Base-by-base conservation (phyloP, 2,888 invertebrate species). In the Leptinotarsa peninsularis region DNA sequence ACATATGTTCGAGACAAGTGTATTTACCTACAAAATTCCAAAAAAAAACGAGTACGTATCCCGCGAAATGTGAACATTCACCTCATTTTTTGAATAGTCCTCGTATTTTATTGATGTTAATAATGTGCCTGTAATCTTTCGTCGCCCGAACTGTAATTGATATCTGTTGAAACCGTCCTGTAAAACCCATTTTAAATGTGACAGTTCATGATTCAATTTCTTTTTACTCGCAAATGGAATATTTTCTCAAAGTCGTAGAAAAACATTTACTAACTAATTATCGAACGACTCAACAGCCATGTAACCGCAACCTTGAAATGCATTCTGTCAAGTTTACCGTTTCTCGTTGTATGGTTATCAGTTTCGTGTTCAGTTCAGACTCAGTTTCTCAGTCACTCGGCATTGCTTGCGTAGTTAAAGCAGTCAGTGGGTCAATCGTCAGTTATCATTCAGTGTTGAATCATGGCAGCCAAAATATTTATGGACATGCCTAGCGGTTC, bases 401-500 rank as follows among this genome's bases (percentile, higher is more conserved):
- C 63, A 33, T 33, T 14, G 23, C 27, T 27, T 18, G 10, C n/a
- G 27, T 43, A 13, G 43, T 10, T 10, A 43, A 43, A 43, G 13
- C 43, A 43, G 43, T 43, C 10, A 10, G 43, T 43, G 43, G 10
- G 43, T 43, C 43, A 43, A 27, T 14, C 43, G 23, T 68, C 27
- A 2, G 54, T 17, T 21, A 33, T 18, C 17, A 15, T 52, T 23
- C 17, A 17, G 21, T 71, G n/a, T 70, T 49, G 21, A n/a, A 58
- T 66, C 52, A 79, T 77, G 77, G 75, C 71, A 17, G 67, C 43
- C 17, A 68, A 71, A 66, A 75, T 63, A 27, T 77, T 52, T 13
- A 75, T 77, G 58, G 67, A 78, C 49, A 72, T 78, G 63, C 50
- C 69, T 14, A 74, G 70, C 10, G 81, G 80, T 18, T 23, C 72